Base-by-base conservation (phyloP, 2,888 invertebrate species). In the Xestia ashworthii region DNA sequence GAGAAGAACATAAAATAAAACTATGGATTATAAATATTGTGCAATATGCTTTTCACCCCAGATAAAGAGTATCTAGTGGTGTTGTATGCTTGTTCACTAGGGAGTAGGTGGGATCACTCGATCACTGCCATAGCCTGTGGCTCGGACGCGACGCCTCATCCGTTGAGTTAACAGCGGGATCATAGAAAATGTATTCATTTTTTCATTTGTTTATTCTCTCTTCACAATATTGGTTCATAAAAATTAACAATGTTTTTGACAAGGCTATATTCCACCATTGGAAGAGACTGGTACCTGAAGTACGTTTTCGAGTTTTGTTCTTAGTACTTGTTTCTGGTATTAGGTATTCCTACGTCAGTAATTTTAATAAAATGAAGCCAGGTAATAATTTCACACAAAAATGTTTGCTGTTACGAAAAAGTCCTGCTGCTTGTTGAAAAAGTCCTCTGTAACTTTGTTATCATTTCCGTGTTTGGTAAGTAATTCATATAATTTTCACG, bases 131-230 rank as follows among this genome's bases (percentile, higher is more conserved):
- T 19, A 38, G 46, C 53, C 38, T 32, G 9, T 19, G 25, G 25
- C 32, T 46, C 19, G 46, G 32, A 8, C 16, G 19, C 8, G n/a
- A 25, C 5, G 11, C 16, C 53, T n/a, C 19, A 46, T 38, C 25
- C 8, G 38, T 19, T 44, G 14, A 64, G 19, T 38, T 46, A 32
- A 5, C 50, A 19, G 41, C 32, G 62, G 46, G 32, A n/a, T 64
- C 44, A 46, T 75, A 75, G 32, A 75, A 64, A 75, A 64, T 74
- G 16, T 12, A 62, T 32, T 32, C 32, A 32, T 32, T 32, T 32
- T 32, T 32, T 32, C 32, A 32, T 32, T 32, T 32, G 3, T 32
- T 32, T 32, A 32, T 32, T 32, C 32, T 32, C 32, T 32, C 32
- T 32, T 32, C 32, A 32, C 32, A 32, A 32, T 32, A 32, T 32